phyloP scores from a whole-genome alignment of 2,888 invertebrate species.

The Apotomis capreana region DNA sequence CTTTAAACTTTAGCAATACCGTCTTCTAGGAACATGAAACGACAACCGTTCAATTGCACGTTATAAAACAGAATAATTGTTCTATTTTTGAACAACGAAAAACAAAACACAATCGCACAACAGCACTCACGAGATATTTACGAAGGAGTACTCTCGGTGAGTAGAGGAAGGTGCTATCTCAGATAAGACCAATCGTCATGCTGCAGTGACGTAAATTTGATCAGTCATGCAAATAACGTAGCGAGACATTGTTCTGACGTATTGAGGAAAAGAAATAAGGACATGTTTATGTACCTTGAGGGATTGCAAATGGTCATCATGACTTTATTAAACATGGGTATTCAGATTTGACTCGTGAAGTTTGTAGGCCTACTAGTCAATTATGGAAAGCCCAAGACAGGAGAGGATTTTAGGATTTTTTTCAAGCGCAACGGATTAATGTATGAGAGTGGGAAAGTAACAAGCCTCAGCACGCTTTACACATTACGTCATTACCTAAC shows the following conservation, averaged over 20 bases:
- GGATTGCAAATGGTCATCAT: background rate
- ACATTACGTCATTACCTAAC: too few relatives aligned
- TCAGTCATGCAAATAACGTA: conserved; percentile 11
- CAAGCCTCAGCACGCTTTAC: too few relatives aligned
- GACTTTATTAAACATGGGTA: background rate
- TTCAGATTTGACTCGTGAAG: conserved; percentile 1
- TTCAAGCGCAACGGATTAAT: too few relatives aligned
- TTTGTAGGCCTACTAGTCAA: too few relatives aligned
- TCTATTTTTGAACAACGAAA: background rate
- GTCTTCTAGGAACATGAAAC: background rate
- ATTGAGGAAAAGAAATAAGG: conserved; percentile 19
- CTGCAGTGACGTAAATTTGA: conserved; percentile 9
- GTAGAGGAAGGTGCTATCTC: conserved; percentile 20
- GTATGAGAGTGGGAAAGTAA: too few relatives aligned
- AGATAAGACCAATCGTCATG: conserved; percentile 13
- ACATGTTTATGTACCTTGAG: conserved; percentile 2
- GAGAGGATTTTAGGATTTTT: too few relatives aligned
- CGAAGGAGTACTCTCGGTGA: conserved; percentile 21
- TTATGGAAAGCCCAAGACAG: too few relatives aligned
- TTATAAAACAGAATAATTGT: background rate
- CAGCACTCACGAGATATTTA: conserved; percentile 36
- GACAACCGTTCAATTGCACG: background rate
- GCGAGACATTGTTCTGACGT: conserved; percentile 8
- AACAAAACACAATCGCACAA: conserved; percentile 22
- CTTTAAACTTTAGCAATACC: background rate